Base-by-base conservation (phyloP, 2,797 vertebrate genomes). In the Galagoides demidoff region DNA sequence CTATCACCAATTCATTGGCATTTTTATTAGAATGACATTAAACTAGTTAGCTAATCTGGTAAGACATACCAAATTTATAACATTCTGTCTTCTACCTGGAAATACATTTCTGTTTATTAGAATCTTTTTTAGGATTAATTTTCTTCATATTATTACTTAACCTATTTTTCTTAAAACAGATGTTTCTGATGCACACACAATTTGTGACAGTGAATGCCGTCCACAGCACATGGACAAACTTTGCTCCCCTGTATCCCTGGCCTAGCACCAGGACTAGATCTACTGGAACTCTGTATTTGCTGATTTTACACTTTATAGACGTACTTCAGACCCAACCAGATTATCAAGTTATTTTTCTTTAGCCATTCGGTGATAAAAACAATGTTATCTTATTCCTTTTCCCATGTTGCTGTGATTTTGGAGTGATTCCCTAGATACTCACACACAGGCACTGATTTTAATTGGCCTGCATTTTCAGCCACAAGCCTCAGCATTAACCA, bases 401-500 rank as follows among this genome's bases (percentile, higher is more conserved):
- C 45, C 14, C 52, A 66, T 14, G 29, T 11, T 57, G n/a, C n/a
- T 87, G 25, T 59, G 77, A 78, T 77, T 95, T 85, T 52, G 88
- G 37, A 57, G 43, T 16, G 55, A 52, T 52, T 92, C 90, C 37
- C 8, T 77, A 86, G 92, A 87, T 86, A 95, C 85, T 64, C 45
- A 85, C 37, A 37, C 73, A 93, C 25, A 89, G 76, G 59, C 4
- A 71, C 79, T 89, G 73, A 22, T 92, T 86, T 64, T 94, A 94
- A 97, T 27, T 92, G 93, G 49, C 61, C 96, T 85, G 2, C 31
- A 92, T 90, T 74, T 93, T 57, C 63, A 96, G 79, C 45, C 14
- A 89, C n/a, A 90, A 96, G 81, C 31, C 78, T 78, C 82, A 88
- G 23, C 86, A 82, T 83, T 90, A 96, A 95, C 34, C 84, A 89